These are phyloP conservation scores for Stenchaetothrips biformis DNA, from an alignment of 2,888 invertebrate genomes.

Conservation along the genomic window DNA sequence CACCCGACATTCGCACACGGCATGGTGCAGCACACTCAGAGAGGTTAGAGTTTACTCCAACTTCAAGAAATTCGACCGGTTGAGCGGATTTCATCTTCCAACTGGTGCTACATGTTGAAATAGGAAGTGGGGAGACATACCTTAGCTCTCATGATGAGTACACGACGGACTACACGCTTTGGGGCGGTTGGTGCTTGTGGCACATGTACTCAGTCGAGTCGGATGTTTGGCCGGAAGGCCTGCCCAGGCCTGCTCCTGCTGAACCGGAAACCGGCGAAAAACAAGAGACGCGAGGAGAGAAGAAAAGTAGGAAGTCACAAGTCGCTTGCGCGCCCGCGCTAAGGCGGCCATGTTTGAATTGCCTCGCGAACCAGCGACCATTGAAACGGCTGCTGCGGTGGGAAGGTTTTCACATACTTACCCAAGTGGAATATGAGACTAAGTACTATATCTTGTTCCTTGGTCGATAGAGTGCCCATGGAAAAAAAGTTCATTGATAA, in stretches of 20 bases:
- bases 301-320: not conserved
- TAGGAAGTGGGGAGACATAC: not conserved
- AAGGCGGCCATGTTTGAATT: not conserved
- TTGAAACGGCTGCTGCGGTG: not conserved
- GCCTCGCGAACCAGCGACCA: not conserved
- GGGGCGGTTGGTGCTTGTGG: not conserved
- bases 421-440: too few species aligned
- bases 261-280: not conserved
- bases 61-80: too few species aligned
- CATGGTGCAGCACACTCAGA: too few species aligned
- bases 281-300: not conserved
- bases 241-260: too few species aligned
- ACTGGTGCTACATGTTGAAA: too few species aligned
- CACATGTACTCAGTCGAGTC: too few species aligned
- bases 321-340: not conserved
- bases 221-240: not conserved
- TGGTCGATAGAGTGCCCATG: too few species aligned
- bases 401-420: not conserved
- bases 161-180: not conserved
- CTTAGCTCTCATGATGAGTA: conserved; percentile 23
- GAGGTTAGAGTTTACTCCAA: too few species aligned
- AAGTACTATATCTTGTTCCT: too few species aligned
- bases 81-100: too few species aligned
- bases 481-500: too few species aligned
- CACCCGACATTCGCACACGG: too few species aligned